Evolutionary conservation across 2,113 vertebrate species (phyloP), one percentile per base, ranked within the genome.

Genomic region (Himantopus leucocephalus): DNA sequence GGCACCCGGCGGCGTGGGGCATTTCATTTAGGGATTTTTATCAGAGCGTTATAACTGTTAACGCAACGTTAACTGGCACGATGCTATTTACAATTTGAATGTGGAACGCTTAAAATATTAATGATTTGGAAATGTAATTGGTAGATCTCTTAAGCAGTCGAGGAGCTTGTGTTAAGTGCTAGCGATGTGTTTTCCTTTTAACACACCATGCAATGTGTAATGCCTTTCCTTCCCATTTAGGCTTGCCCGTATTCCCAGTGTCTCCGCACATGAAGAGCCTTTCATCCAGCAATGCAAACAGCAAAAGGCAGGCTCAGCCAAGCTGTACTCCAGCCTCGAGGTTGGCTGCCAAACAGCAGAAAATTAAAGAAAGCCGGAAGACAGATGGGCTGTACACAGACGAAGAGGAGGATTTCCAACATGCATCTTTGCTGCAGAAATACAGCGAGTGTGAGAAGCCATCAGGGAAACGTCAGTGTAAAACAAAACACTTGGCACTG

Each of bases 391-490:
- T 97, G 98, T 98, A 98, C 95, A 96, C 98, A 97, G 99, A 98
- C 88, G 98, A 99, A 95, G 98, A 98, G 88, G 97, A 98, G 97
- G 98, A 98, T 97, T 98, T 97, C 94, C 98, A 98, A 92, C 94
- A 97, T 79, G 95, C 98, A 97, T 98, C 98, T 90, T 97, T 99
- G 96, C 98, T 98, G 90, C 99, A 99, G 97, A 99, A 99, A 97
- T 99, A 99, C 97, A 98, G 98, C 81, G 99, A 99, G 96, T 97
- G 98, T 24, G 99, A 99, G 98, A 99, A 99, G 96, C 99, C 99
- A 98, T 99, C 99, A 97, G 99, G 99, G 98, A 99, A 99, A 98
- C 98, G 99, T 95, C 99, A 99, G 97, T 99, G 99, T 98, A 99
- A 99, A 98, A 99, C 99, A 98, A 99, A 99, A 97, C 99, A 99